Evolutionary conservation across 1,140 invertebrate genomes (phyloP).

Genomic region (Dreissena rostriformis): DNA sequence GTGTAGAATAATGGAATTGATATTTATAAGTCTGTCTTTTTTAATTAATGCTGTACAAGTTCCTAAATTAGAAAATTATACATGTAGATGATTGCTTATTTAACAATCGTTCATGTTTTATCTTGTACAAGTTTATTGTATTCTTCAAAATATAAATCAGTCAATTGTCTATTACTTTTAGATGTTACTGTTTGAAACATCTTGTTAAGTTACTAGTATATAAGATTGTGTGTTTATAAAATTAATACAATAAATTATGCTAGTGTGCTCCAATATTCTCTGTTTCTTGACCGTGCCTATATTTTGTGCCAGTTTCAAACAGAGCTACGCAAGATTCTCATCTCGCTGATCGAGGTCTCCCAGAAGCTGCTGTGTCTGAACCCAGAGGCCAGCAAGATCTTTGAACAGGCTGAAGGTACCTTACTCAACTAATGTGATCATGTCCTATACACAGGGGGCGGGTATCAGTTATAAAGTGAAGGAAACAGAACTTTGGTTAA

Average conservation of each 20-base stretch:
- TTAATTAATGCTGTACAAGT: too few species aligned
- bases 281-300: background rate
- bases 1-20: too few species aligned
- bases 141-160: too few species aligned
- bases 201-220: background rate
- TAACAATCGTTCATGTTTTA: too few species aligned
- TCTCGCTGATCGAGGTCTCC: slow-evolving; percentile 85
- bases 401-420: slow-evolving; percentile 78
- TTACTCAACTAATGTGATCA: too few species aligned
- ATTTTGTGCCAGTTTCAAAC: slow-evolving; percentile 84
- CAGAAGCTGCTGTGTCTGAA: slow-evolving; percentile 85
- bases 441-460: too few species aligned
- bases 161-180: background rate
- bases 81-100: too few species aligned
- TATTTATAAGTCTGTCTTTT: too few species aligned
- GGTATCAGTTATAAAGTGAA: too few species aligned
- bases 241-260: background rate
- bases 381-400: slow-evolving; percentile 82
- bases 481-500: too few species aligned
- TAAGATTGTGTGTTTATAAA: background rate
- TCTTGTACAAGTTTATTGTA: too few species aligned
- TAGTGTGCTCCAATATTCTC: background rate
- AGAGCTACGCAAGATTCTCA: slow-evolving; percentile 85
- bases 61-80: too few species aligned
- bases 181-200: background rate